Base-by-base conservation (phyloP, 2,888 invertebrate genomes). In the Philonicus albiceps region DNA sequence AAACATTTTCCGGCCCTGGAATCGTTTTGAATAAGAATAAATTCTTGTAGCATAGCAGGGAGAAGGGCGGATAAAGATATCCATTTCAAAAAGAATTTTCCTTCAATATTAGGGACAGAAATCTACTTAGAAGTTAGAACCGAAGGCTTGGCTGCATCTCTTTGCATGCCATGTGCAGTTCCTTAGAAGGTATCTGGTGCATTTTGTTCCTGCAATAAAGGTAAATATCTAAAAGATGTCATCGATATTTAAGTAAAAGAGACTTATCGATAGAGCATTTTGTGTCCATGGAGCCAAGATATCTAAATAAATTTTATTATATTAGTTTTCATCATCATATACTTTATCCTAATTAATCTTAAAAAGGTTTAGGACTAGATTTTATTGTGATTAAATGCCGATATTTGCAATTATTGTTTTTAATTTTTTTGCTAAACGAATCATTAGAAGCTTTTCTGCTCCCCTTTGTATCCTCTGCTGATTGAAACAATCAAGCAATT, bases 1-100 rank as follows among this genome's bases (percentile, higher is more conserved):
- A 78, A 78, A 78, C 2, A 49, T 40, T 49, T 30, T 49, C 53
- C 3, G 27, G 78, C 30, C 30, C 49, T 43, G 78, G 53, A 78
- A 78, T 78, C 49, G 78, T 78, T 78, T 78, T 53, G 16, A 37
- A 78, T 78, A 78, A 49, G 78, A 78, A 78, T 78, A 49, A 78
- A 78, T 78, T 49, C 78, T 64, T 3, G 19, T 53, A 78, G 22
- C 6, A 37, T 2, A 19, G 6, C 40, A 34, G 19, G 11, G 37
- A 49, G 30, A n/a, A 49, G 49, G 53, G 37, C 13, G 5, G 43
- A n/a, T 13, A 78, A 43, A 53, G 78, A 27, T 53, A 27, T 53
- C 53, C 49, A 34, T 49, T 78, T 30, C 43, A 78, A 22, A 78
- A 27, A 27, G 30, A 27, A 30, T 49, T 49, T 30, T 22, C 13